Percentiles rank a stretch among this genome's conserved stretches.
Conservation (phyloP, 35 echinoderm and acorn worm genomes). For the Hemicentrotus pulcherrimus region DNA sequence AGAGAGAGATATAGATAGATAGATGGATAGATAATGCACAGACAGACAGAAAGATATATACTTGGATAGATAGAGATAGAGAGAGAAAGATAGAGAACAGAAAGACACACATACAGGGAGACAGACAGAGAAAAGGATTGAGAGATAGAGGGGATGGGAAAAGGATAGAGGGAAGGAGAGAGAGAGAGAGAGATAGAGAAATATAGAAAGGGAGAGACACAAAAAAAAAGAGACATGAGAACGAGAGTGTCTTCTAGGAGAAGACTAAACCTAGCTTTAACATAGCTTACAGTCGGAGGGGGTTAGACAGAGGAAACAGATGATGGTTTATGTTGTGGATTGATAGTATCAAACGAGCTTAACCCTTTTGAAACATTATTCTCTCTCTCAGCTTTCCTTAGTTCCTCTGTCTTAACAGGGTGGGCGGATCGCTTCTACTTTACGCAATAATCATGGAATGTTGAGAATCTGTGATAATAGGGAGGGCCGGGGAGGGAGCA, state of each 20-base stretch:
- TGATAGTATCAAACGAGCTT: neutral
- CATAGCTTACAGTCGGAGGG: neutral
- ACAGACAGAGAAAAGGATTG: too few relatives aligned
- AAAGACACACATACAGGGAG: too few relatives aligned
- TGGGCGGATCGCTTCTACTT: neutral
- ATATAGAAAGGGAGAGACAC: neutral
- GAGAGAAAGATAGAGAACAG: too few relatives aligned
- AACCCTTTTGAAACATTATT: slow-evolving; percentile 27
- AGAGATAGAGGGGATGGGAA: too few relatives aligned
- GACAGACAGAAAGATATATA: too few relatives aligned
- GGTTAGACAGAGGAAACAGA: slow-evolving; percentile 37
- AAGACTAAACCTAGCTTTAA: neutral
- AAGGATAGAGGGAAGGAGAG: too few relatives aligned
- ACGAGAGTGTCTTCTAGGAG: neutral
- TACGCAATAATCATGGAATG: slow-evolving; percentile 2
- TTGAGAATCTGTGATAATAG: neutral
- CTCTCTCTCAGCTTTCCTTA: neutral
- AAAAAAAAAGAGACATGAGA: too few relatives aligned
- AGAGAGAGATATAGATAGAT: too few relatives aligned
- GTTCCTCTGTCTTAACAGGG: neutral
- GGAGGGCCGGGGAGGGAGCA: neutral
- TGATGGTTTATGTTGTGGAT: neutral
- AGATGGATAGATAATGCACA: too few relatives aligned
- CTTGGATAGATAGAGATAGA: too few relatives aligned
- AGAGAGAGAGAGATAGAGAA: neutral